Evolutionary conservation across 2,888 invertebrate genomes (phyloP).

Genomic region (Eurytoma californica): DNA sequence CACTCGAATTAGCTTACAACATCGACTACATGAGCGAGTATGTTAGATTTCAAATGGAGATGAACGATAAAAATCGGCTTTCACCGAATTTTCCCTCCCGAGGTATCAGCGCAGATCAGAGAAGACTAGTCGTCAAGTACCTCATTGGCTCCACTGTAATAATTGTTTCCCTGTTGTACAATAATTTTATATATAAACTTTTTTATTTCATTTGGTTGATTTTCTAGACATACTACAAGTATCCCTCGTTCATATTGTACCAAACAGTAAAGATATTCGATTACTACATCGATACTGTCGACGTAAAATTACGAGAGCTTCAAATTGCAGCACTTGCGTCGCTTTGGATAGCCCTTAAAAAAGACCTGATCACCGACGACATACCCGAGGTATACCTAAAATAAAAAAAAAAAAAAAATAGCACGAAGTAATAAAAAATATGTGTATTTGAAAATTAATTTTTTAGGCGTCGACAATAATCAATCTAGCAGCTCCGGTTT

Average conservation of each 20-base stretch:
- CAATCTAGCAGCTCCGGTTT: constrained; percentile 41
- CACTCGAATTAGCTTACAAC: constrained; percentile 46
- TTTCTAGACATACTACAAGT: constrained; percentile 60
- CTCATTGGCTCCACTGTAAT: constrained; percentile 50
- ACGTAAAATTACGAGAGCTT: constrained; percentile 53
- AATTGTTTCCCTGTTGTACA: not conserved
- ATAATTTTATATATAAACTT: not conserved
- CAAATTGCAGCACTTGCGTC: constrained; percentile 63
- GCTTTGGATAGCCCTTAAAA: constrained; percentile 67
- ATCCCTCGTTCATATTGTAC: constrained; percentile 62
- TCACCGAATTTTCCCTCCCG: constrained; percentile 57
- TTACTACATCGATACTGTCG: constrained; percentile 59
- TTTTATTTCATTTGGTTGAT: not conserved
- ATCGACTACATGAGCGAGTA: constrained; percentile 58
- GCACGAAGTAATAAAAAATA: not conserved
- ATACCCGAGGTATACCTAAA: constrained; percentile 58
- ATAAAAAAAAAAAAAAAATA: constrained; percentile 6
- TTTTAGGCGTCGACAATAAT: constrained; percentile 61
- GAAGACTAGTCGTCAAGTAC: constrained; percentile 60
- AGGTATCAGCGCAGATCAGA: constrained; percentile 60
- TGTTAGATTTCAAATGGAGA: constrained; percentile 56
- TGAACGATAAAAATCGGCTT: constrained; percentile 52
- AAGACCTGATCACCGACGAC: constrained; percentile 55
- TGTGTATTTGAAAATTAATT: not conserved
- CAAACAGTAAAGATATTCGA: constrained; percentile 67